Base-by-base conservation (phyloP, 2,113 vertebrate species). In the Mastomys coucha region DNA sequence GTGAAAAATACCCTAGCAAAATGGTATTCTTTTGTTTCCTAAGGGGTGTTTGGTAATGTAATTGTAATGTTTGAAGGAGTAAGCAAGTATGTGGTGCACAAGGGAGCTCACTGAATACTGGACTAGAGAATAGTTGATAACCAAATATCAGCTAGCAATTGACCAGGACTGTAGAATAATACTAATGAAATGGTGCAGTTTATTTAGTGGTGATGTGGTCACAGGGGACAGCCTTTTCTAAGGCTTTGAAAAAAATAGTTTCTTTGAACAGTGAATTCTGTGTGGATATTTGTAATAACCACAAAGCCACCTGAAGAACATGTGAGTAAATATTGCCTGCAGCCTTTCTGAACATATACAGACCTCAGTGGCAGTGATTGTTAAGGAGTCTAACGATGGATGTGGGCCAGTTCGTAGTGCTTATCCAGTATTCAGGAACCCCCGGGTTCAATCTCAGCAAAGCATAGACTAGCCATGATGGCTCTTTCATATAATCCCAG, bases 221-320 rank as follows among this genome's bases (percentile, higher is more conserved):
- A 42, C 19, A 63, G 4, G 33, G 58, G 14, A 33, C 70, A 75
- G 9, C 36, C 72, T 91, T 91, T 76, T 80, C 2, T 3, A 92
- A 90, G 63, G 45, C 45, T 5, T 45, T 3, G 26, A 45, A 92
- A 53, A 49, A 58, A 91, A 26, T 90, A 8, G 19, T 36, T 20
- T 53, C 51, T 93, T 91, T 33, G 3, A 49, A 14, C 69, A 65
- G 77, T 89, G 65, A 95, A 42, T 49, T 86, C 33, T 39, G 0
- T 67, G 11, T 92, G 14, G 9, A 58, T 93, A 84, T 39, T 72
- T 72, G 17, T 56, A 58, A 51, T 90, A 76, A 81, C 31, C 16
- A 28, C 33, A 91, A 22, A 67, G 56, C 70, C 73, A 75, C 24
- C 81, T 85, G 56, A 92, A 84, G 81, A 92, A 92, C 82, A 65